A percentile compares a stretch with the other conserved stretches of the same genome.
Conservation (phyloP, 2,888 invertebrate species). For the Heteromurus nitidus region DNA sequence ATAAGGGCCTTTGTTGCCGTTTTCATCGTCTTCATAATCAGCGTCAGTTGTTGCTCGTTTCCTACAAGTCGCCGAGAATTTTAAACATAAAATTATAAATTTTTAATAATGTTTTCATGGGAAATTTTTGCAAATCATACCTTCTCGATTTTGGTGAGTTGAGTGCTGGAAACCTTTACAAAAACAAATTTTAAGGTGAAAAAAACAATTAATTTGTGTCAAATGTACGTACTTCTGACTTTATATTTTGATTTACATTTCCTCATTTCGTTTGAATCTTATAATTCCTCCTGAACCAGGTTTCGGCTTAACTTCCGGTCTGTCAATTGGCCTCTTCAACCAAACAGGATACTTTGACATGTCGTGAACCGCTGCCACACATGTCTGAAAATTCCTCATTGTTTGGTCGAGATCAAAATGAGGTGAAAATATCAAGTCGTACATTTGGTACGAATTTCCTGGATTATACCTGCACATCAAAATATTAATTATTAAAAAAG, state of each 20-base stretch:
- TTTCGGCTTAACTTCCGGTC: slow-evolving; percentile 51
- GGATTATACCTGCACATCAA: slow-evolving; percentile 67
- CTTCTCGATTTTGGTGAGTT: background rate
- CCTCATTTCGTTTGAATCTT: slow-evolving; percentile 16
- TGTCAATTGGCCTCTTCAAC: slow-evolving; percentile 68
- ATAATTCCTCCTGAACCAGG: background rate
- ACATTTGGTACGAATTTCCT: slow-evolving; percentile 65
- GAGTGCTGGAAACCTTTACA: background rate
- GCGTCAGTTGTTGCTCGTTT: slow-evolving; percentile 21
- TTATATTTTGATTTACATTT: background rate
- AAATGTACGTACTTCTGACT: background rate
- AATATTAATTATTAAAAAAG: too few species aligned
- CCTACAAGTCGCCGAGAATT: background rate
- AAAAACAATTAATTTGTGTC: background rate
- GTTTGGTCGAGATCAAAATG: slow-evolving; percentile 63
- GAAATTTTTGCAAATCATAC: background rate
- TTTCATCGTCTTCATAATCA: slow-evolving; percentile 46
- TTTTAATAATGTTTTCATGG: background rate
- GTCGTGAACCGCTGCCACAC: slow-evolving; percentile 63
- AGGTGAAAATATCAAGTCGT: slow-evolving; percentile 61
- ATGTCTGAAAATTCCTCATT: slow-evolving; percentile 70
- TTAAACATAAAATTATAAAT: background rate
- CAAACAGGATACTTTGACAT: slow-evolving; percentile 64
- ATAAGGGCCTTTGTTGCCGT: slow-evolving; percentile 25
- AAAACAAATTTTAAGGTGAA: background rate